Evolutionary conservation across 2,888 invertebrate species (phyloP).

Genomic region (Drosophila anceps): DNA sequence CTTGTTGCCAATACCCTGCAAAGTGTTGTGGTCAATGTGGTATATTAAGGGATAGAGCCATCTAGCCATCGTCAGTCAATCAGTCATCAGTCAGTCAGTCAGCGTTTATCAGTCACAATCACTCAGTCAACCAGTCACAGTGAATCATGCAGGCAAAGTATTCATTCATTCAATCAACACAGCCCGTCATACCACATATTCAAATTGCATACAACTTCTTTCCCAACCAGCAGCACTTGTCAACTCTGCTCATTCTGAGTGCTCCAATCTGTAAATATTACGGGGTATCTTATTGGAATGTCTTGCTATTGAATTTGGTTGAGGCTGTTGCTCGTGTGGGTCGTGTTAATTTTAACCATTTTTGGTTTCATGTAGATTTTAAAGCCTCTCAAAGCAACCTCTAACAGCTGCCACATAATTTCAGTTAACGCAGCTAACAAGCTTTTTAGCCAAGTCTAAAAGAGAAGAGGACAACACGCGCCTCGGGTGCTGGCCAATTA

Average conservation of each 20-base stretch:
- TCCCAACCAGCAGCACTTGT: neutral
- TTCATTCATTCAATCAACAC: neutral
- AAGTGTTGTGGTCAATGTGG: constrained; percentile 7
- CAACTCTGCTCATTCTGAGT: neutral
- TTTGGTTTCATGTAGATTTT: constrained; percentile 1
- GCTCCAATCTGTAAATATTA: neutral
- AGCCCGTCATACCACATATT: neutral
- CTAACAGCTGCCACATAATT: constrained; percentile 3
- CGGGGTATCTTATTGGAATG: constrained; percentile 1
- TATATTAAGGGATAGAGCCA: constrained; percentile 1
- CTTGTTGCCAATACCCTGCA: constrained; percentile 23
- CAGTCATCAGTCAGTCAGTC: no score
- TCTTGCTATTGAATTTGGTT: neutral
- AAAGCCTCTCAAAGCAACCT: constrained; percentile 1
- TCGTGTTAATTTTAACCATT: constrained; percentile 3
- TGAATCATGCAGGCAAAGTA: neutral
- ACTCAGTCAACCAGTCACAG: neutral
- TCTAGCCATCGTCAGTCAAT: neutral
- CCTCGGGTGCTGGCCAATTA: constrained; percentile 35
- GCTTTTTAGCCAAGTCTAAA: neutral
- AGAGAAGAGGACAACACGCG: neutral
- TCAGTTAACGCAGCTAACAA: neutral
- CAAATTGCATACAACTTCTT: neutral
- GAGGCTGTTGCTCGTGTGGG: neutral
- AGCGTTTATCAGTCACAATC: neutral